phyloP scores from a whole-genome alignment of 2,888 invertebrate genomes.

The Gisinianus flammeolus region DNA sequence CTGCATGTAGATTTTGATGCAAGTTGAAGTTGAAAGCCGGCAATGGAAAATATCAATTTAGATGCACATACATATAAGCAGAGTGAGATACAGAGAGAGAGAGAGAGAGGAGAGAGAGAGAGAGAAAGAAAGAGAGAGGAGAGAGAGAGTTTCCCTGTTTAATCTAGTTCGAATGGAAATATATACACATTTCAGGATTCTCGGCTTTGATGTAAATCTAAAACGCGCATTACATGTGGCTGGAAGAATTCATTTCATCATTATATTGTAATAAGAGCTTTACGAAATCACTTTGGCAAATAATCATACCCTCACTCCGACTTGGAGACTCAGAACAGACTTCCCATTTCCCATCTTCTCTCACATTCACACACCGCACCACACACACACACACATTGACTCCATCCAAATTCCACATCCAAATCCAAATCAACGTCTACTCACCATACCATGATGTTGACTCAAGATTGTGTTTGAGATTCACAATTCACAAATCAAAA shows the following conservation, averaged over 20 bases:
- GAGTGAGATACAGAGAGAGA: too few species aligned
- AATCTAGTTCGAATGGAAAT: too few species aligned
- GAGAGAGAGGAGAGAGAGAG: neutral
- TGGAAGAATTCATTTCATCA: conserved; percentile 32
- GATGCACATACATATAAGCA: neutral
- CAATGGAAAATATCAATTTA: conserved; percentile 16
- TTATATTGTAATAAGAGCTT: conserved; percentile 32
- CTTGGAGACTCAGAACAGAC: conserved; percentile 2
- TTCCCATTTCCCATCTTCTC: conserved; percentile 5
- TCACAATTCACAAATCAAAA: too few species aligned
- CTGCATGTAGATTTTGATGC: neutral
- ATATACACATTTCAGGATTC: too few species aligned
- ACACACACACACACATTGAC: neutral
- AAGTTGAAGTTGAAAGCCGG: conserved; percentile 8
- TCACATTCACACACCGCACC: too few species aligned
- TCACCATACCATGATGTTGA: too few species aligned
- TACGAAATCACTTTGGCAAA: conserved; percentile 33
- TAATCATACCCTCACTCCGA: conserved; percentile 15
- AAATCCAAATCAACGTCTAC: neutral
- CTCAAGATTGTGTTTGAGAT: too few species aligned
- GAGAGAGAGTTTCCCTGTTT: neutral
- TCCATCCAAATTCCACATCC: neutral
- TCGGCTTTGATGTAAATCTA: conserved; percentile 13
- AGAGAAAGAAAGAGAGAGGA: neutral
- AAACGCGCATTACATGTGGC: neutral